Evolutionary conservation across 1,140 invertebrate species (phyloP), one percentile per base, ranked within the genome.

Genomic region (Ganaspis sp.): DNA sequence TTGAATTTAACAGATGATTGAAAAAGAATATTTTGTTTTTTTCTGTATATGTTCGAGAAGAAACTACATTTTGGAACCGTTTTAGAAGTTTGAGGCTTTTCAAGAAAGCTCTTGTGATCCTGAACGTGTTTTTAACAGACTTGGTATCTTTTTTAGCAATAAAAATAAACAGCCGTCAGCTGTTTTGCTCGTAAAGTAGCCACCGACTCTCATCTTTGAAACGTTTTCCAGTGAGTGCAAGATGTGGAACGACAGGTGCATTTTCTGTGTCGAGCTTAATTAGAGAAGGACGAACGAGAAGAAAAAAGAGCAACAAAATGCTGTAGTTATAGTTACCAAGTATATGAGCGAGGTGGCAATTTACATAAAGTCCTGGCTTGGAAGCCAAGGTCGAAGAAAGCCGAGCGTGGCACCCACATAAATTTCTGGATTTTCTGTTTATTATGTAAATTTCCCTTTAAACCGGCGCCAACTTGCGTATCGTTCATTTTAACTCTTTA

Each of bases 401-500:
- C 26, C 26, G 58, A 64, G 58, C 23, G 58, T 64, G 58, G 58
- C 58, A 64, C 58, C 58, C 23, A 64, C 58, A 64, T 64, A 64
- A 29, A 29, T 64, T 64, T 29, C 26, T 49, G n/a, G 58, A 3
- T 29, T 29, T 29, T 29, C 21, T 64, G 58, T 64, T 12, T 64
- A 64, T 64, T 64, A 64, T 64, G 58, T 34, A 64, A 64, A 64
- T 64, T 64, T 64, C 21, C 58, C 58, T 64, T 34, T 64, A 64
- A 64, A 64, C 58, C 11, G 15, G 26, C 26, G 23, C 15, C 58
- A 64, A 64, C 58, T 29, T 29, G 26, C 26, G 12, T 4, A 64
- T 34, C 12, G 23, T 4, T 64, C 26, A 64, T 64, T 64, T n/a
- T 29, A n/a, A 0, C 12, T 64, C 23, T 64, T 34, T 49, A n/a